These are phyloP conservation scores for Brachymystax lenok DNA, from an alignment of 2,797 vertebrate genomes.

Conservation along the genomic window DNA sequence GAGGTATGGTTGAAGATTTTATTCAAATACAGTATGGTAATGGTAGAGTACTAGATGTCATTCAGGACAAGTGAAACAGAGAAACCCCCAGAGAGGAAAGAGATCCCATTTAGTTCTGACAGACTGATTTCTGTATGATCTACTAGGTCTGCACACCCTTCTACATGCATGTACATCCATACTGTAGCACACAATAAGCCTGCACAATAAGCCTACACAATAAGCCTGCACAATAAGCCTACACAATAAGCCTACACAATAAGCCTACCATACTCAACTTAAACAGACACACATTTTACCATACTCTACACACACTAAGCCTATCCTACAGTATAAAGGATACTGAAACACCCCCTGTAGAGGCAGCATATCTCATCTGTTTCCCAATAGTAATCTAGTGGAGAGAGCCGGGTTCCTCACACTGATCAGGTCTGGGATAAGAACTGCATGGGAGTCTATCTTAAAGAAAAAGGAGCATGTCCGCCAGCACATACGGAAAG, in stretches of 20 bases:
- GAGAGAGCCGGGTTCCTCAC: slow-evolving; percentile 44
- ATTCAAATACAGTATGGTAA: slow-evolving; percentile 63
- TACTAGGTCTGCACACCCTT: no score
- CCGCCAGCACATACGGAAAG: slow-evolving; percentile 18
- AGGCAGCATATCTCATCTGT: slow-evolving; percentile 32
- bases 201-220: no score
- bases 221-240: no score
- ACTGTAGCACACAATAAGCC: no score
- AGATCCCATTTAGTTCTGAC: slow-evolving; percentile 60
- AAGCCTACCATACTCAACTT: no score
- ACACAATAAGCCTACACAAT: no score
- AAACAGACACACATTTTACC: no score
- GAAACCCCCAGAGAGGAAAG: slow-evolving; percentile 45
- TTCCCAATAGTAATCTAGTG: slow-evolving; percentile 33
- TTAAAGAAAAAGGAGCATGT: slow-evolving; percentile 37
- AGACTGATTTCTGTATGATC: slow-evolving; percentile 51
- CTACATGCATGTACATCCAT: no score
- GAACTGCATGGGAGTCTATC: slow-evolving; percentile 26
- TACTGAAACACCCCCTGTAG: slow-evolving; percentile 14
- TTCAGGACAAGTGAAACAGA: slow-evolving; percentile 64
- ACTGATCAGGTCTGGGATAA: slow-evolving; percentile 50
- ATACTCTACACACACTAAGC: slow-evolving; percentile 36
- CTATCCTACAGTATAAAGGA: slow-evolving; percentile 31
- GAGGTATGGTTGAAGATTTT: slow-evolving; percentile 66
- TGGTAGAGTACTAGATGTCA: slow-evolving; percentile 49